Conservation (phyloP, 2,113 vertebrate species). For the Nothoprocta perdicaria region DNA sequence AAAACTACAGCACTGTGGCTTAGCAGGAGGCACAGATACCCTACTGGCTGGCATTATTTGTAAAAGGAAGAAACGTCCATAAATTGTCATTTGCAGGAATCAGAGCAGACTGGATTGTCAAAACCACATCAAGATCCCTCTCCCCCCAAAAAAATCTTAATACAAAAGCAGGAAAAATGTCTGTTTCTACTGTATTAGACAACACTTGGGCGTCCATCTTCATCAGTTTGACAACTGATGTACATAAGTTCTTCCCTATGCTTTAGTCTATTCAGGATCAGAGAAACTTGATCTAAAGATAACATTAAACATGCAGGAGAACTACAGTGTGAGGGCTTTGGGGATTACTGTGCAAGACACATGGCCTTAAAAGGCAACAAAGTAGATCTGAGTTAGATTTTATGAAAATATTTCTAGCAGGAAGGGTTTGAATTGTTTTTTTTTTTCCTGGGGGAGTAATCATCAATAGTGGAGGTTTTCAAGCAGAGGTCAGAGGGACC, state of each 20-base stretch:
- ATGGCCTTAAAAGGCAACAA: background rate
- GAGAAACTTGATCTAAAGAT: background rate
- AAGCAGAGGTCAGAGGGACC: background rate
- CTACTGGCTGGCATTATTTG: background rate
- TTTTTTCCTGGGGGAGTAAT: background rate
- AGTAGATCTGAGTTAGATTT: background rate
- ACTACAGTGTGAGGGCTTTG: background rate
- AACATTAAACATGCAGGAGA: background rate
- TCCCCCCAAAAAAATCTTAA: background rate
- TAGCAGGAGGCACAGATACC: background rate
- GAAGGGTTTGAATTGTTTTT: background rate
- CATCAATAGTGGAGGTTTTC: background rate
- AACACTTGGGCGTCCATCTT: background rate
- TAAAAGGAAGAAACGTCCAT: background rate
- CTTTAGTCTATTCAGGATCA: background rate
- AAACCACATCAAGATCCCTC: background rate
- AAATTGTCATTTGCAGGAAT: background rate
- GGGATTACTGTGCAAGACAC: background rate
- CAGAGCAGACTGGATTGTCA: background rate
- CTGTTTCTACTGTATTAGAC: background rate
- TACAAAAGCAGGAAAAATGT: background rate
- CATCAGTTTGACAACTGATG: background rate
- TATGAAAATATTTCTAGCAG: background rate
- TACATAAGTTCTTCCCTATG: background rate
- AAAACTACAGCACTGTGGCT: background rate